Base-by-base conservation (phyloP, 2,888 invertebrate genomes). In the Petrolisthes cinctipes region DNA sequence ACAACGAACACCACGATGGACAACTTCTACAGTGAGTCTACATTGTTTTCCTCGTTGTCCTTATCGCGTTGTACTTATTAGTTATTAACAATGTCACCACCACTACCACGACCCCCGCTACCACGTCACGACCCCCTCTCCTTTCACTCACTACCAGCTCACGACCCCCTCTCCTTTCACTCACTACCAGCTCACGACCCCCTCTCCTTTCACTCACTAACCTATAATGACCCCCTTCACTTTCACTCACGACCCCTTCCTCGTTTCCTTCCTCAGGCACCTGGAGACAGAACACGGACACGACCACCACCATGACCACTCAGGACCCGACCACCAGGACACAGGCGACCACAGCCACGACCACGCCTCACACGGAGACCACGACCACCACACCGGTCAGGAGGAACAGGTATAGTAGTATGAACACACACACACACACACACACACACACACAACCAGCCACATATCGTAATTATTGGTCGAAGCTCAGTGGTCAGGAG, bases 1-100 rank as follows among this genome's bases (percentile, higher is more conserved):
- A 86, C 78, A 82, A 82, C 66, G 86, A 82, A 3, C 86, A 86
- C 78, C 86, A 86, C 61, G 53, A 76, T 57, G 23, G 51, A 6
- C 53, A 53, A 6, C 76, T 82, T 4, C 54, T 86, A 3, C 20
- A 75, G 86, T 86, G 23, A 82, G 86, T 84, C n/a, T n/a, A n/a
- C n/a, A n/a, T n/a, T n/a, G n/a, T n/a, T n/a, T n/a, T n/a, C n/a
- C n/a, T n/a, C n/a, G n/a, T n/a, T n/a, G n/a, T n/a, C n/a, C n/a
- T n/a, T n/a, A n/a, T n/a, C n/a, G n/a, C n/a, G n/a, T n/a, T n/a
- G n/a, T n/a, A n/a, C n/a, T n/a, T n/a, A n/a, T n/a, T n/a, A n/a
- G n/a, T n/a, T n/a, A n/a, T n/a, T n/a, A n/a, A n/a, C n/a, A n/a
- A n/a, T n/a, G n/a, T n/a, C n/a, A n/a, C n/a, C n/a, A n/a, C n/a